Evolutionary conservation across 2,888 invertebrate genomes (phyloP).

Genomic region (Mesorhabditis belari): DNA sequence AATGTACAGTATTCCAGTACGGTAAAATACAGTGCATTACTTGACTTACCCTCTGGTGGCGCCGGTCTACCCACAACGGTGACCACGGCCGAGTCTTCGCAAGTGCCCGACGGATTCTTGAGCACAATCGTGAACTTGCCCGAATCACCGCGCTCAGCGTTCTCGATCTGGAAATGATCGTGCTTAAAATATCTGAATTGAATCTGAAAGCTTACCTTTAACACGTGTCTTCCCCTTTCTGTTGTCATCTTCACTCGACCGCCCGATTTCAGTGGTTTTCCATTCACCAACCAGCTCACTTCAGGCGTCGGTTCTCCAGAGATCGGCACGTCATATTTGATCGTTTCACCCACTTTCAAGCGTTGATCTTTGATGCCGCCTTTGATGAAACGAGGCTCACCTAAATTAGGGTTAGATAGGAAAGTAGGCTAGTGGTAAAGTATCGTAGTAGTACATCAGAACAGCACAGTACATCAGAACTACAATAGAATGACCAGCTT

Average conservation of each 20-base stretch:
- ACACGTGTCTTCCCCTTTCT: slow-evolving; percentile 53
- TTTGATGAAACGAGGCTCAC: slow-evolving; percentile 70
- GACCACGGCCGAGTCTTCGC: slow-evolving; percentile 80
- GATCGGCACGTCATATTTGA: slow-evolving; percentile 85
- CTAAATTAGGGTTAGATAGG: no score
- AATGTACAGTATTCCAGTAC: no score
- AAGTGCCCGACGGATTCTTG: slow-evolving; percentile 85
- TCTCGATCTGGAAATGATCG: slow-evolving; percentile 66
- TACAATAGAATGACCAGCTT: no score
- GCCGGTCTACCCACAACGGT: slow-evolving; percentile 75
- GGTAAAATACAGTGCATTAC: no score
- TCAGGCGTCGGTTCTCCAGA: slow-evolving; percentile 94
- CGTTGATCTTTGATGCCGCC: slow-evolving; percentile 81
- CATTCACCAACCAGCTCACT: slow-evolving; percentile 73
- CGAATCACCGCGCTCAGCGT: slow-evolving; percentile 82
- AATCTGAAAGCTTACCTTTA: slow-evolving; percentile 52
- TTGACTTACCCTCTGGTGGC: slow-evolving; percentile 77
- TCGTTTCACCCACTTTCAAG: slow-evolving; percentile 89
- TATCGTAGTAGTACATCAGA: no score
- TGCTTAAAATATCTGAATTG: background rate
- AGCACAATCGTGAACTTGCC: slow-evolving; percentile 80
- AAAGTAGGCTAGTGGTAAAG: no score
- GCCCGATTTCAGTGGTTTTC: slow-evolving; percentile 53
- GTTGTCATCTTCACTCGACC: slow-evolving; percentile 54
- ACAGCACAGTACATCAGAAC: no score